phyloP scores from a whole-genome alignment of 2,797 vertebrate genomes.

The Lithobates sylvaticus region DNA sequence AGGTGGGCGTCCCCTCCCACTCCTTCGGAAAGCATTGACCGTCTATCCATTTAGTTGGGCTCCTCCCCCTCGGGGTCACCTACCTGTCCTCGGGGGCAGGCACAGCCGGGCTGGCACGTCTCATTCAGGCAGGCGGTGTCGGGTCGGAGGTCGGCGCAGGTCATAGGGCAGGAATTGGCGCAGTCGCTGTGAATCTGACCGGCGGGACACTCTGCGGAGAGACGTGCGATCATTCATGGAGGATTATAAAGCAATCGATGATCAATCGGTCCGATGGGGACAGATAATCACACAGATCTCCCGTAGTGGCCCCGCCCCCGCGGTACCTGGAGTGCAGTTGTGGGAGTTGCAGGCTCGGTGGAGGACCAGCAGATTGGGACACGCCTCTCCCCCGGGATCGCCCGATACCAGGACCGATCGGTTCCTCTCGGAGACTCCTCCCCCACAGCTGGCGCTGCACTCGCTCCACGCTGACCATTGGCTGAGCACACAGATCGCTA shows the following conservation, averaged over 20 bases:
- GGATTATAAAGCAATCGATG: too few species aligned
- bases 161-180: constrained; percentile 79
- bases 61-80: background rate
- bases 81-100: constrained; percentile 82
- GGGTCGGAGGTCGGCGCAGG: constrained; percentile 83
- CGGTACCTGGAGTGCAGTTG: constrained; percentile 80
- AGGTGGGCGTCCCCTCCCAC: too few species aligned
- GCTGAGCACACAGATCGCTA: constrained; percentile 78
- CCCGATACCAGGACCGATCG: constrained; percentile 71
- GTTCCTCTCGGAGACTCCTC: constrained; percentile 75
- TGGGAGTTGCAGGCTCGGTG: constrained; percentile 78
- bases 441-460: constrained; percentile 81
- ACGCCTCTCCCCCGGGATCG: constrained; percentile 72
- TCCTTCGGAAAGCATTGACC: too few species aligned
- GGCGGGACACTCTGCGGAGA: constrained; percentile 78
- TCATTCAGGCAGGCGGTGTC: constrained; percentile 78
- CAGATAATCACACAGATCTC: too few species aligned
- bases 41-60: too few species aligned
- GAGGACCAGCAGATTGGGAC: constrained; percentile 70
- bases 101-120: constrained; percentile 81
- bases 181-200: constrained; percentile 78
- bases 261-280: too few species aligned
- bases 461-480: constrained; percentile 83
- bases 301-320: too few species aligned
- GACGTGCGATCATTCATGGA: background rate